These are phyloP conservation scores for Carduelis carduelis DNA, from an alignment of 2,797 vertebrate species.

Conservation along the genomic window DNA sequence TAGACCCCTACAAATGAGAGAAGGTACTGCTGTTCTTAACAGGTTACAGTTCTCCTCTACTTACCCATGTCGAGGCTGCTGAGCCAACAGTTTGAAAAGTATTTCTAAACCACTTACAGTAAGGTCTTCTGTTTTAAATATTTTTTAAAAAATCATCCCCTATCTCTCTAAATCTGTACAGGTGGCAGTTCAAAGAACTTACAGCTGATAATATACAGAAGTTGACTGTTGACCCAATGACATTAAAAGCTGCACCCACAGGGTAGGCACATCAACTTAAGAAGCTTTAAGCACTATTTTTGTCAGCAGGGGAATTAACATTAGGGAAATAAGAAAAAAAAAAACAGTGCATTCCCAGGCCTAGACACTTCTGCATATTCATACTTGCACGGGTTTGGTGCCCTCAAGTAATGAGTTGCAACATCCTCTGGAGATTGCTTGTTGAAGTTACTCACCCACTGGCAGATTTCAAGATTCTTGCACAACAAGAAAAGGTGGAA, in stretches of 20 bases:
- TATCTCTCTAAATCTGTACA: background rate
- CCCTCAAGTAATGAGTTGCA: background rate
- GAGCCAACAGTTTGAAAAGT: background rate
- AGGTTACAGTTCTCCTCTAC: background rate
- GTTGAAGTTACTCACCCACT: background rate
- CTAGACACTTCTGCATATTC: background rate
- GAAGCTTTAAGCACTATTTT: conserved; percentile 24
- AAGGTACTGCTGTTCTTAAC: background rate
- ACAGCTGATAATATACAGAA: background rate
- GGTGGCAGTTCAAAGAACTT: background rate
- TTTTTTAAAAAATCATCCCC: background rate
- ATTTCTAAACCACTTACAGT: background rate
- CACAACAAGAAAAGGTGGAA: background rate
- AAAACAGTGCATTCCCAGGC: background rate
- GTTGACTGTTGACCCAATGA: background rate
- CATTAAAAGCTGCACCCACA: background rate
- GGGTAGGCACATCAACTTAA: background rate
- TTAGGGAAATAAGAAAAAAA: background rate
- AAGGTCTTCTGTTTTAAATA: background rate
- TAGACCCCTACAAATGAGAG: accelerated
- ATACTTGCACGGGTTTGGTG: background rate
- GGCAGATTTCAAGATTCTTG: background rate
- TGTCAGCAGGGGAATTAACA: conserved; percentile 6
- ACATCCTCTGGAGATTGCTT: background rate
- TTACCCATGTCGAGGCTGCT: background rate